Percentiles rank a stretch among this genome's conserved stretches.
These are phyloP conservation scores for Dryadula phaetusa DNA, from an alignment of 2,888 invertebrate species.

Conservation along the genomic window DNA sequence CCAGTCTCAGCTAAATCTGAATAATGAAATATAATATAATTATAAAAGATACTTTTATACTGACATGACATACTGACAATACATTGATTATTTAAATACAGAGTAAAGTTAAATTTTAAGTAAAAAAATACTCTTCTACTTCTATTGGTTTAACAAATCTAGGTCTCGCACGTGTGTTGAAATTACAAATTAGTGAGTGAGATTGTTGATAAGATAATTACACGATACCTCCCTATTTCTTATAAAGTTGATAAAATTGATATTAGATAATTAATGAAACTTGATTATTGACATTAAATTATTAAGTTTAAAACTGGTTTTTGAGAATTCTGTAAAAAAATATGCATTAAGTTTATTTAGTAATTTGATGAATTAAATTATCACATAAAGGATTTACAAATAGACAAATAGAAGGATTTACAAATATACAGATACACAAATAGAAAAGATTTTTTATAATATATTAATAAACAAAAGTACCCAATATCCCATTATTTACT, in stretches of 20 bases:
- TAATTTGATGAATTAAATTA: not conserved
- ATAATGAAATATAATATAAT: too few species aligned
- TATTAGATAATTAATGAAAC: constrained; percentile 12
- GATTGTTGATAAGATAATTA: constrained; percentile 33
- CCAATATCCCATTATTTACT: too few species aligned
- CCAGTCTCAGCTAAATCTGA: too few species aligned
- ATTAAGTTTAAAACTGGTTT: not conserved
- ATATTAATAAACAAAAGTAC: too few species aligned
- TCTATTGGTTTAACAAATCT: constrained; percentile 26
- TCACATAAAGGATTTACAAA: not conserved
- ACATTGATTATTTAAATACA: too few species aligned
- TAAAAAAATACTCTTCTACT: not conserved
- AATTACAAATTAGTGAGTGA: constrained; percentile 25
- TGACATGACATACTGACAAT: too few species aligned
- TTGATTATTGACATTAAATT: constrained; percentile 7
- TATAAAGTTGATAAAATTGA: constrained; percentile 23
- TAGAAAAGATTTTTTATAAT: too few species aligned
- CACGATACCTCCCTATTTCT: constrained; percentile 1
- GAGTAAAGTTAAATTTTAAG: not conserved
- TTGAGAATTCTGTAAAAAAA: not conserved
- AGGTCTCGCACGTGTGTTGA: constrained; percentile 25
- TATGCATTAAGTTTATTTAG: not conserved
- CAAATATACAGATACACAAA: too few species aligned
- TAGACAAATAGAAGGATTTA: not conserved
- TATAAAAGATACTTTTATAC: too few species aligned